phyloP scores from a whole-genome alignment of 2,113 vertebrate genomes.

The Gambusia holbrooki region DNA sequence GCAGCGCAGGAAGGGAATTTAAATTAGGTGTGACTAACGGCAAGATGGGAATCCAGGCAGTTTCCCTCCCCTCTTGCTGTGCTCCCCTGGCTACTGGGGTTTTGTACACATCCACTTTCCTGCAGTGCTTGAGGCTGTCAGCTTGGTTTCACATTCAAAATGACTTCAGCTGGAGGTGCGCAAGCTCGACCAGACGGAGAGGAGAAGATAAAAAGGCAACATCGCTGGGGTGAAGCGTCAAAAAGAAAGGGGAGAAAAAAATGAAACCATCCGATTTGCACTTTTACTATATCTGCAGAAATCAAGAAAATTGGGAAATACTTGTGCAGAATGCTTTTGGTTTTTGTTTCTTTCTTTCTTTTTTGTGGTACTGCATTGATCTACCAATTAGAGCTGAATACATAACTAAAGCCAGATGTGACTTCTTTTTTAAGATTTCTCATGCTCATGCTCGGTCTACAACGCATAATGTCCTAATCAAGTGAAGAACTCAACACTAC shows the following conservation, averaged over 20 bases:
- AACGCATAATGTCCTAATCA: neutral
- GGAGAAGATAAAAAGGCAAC: constrained; percentile 39
- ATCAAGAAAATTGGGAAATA: constrained; percentile 26
- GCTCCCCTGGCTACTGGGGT: constrained; percentile 61
- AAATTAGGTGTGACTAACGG: constrained; percentile 79
- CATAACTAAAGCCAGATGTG: neutral
- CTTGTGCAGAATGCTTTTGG: neutral
- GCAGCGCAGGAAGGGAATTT: constrained; percentile 71
- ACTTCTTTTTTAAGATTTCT: neutral
- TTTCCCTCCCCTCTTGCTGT: constrained; percentile 47
- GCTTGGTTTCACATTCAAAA: constrained; percentile 61
- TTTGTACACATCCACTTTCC: constrained; percentile 71
- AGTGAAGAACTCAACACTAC: neutral
- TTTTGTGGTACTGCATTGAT: constrained; percentile 13
- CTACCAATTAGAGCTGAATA: neutral
- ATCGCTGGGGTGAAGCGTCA: constrained; percentile 32
- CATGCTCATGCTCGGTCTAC: neutral
- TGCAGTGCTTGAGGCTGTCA: constrained; percentile 63
- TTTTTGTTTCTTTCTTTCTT: neutral
- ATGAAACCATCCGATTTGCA: constrained; percentile 28
- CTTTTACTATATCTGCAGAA: constrained; percentile 35
- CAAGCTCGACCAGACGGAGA: constrained; percentile 43
- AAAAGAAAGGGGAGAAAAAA: neutral
- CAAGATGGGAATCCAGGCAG: constrained; percentile 67
- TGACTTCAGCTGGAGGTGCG: constrained; percentile 56